phyloP scores from a whole-genome alignment of 2,797 vertebrate species.

The Stomatorhinus walkeri region DNA sequence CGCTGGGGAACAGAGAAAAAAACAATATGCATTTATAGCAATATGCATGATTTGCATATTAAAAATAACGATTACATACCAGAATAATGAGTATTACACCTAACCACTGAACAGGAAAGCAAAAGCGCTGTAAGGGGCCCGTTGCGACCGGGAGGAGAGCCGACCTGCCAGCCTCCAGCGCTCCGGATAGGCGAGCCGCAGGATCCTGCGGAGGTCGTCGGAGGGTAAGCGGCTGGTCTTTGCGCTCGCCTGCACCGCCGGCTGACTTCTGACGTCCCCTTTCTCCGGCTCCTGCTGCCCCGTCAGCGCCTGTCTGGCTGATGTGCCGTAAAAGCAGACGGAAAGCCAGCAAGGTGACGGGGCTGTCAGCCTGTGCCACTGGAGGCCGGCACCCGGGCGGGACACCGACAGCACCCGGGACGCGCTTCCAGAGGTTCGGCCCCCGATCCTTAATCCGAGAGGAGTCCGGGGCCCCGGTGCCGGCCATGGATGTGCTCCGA shows the following conservation, averaged over 20 bases:
- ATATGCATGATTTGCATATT: neutral
- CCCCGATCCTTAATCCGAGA: neutral
- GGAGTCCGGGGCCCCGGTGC: neutral
- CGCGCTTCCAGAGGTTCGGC: neutral
- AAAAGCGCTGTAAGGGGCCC: neutral
- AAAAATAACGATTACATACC: neutral
- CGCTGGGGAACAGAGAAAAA: constrained; percentile 50
- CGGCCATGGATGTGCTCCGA: neutral
- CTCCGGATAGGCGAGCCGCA: constrained; percentile 69
- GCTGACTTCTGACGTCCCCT: constrained; percentile 7
- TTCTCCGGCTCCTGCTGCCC: constrained; percentile 27
- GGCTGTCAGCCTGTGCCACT: neutral
- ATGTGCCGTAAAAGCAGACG: constrained; percentile 43
- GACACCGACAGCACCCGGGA: neutral
- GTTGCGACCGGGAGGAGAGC: neutral
- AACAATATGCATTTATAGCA: neutral
- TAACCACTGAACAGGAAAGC: neutral
- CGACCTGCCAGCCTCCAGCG: constrained; percentile 78
- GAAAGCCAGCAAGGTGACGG: constrained; percentile 9
- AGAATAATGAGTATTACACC: neutral
- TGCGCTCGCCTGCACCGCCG: neutral
- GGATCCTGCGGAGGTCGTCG: constrained; percentile 64
- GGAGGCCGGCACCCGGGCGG: neutral
- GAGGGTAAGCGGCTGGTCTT: constrained; percentile 24
- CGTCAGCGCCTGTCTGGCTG: constrained; percentile 37